Conservation (phyloP, 2,888 invertebrate species). For the Thera britannica region DNA sequence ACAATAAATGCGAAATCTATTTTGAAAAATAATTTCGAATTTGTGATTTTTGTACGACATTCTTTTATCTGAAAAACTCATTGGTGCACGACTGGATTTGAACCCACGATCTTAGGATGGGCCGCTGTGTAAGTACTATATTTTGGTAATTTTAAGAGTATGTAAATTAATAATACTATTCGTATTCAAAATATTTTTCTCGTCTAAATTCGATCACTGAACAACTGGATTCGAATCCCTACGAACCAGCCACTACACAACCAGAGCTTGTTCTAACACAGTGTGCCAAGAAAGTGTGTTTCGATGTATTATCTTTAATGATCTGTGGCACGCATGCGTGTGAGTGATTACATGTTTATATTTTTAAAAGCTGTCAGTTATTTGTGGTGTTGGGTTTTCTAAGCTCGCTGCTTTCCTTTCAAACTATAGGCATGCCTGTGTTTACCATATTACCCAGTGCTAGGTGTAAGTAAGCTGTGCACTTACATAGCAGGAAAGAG, state of each 20-base stretch:
- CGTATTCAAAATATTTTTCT: no score
- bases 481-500: not conserved
- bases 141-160: no score
- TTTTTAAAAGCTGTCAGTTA: conserved; percentile 11
- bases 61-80: no score
- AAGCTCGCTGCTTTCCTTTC: not conserved
- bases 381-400: not conserved
- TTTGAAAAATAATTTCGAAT: no score
- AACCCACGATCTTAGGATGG: no score
- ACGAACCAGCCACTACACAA: not conserved
- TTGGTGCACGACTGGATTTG: no score
- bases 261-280: not conserved
- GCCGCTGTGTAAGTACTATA: no score
- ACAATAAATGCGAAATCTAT: no score
- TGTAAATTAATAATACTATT: no score
- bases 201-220: no score
- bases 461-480: not conserved
- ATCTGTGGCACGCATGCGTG: conserved; percentile 11
- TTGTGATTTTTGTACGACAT: no score
- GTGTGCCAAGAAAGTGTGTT: conserved; percentile 14
- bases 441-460: not conserved
- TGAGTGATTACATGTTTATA: conserved; percentile 16
- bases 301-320: not conserved
- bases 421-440: not conserved
- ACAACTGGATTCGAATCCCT: not conserved